phyloP scores from a whole-genome alignment of 2,797 vertebrate species.

The Notamacropus eugenii region DNA sequence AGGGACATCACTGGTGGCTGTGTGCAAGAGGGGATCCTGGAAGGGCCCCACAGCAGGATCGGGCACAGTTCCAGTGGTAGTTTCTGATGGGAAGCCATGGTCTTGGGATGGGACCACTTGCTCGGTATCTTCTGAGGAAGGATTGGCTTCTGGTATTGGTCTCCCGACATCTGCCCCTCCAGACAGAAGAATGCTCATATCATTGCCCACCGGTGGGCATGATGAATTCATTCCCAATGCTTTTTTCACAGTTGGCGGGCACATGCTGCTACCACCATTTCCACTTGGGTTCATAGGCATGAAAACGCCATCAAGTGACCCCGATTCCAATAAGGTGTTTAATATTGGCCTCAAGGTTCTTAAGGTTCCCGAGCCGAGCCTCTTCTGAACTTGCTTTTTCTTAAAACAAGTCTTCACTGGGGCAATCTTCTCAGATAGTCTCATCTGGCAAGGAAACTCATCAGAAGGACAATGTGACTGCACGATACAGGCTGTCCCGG shows the following conservation, averaged over 20 bases:
- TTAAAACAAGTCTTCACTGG: conserved; percentile 96
- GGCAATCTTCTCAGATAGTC: conserved; percentile 92
- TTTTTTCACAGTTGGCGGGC: conserved; percentile 91
- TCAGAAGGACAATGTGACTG: conserved; percentile 83
- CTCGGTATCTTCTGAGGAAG: conserved; percentile 79
- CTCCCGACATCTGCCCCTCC: conserved; percentile 85
- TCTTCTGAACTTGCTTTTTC: conserved; percentile 94
- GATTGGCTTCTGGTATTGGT: conserved; percentile 78
- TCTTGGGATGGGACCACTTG: conserved; percentile 80
- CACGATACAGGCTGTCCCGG: conserved; percentile 80
- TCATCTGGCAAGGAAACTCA: conserved; percentile 88
- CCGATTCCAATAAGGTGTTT: conserved; percentile 91
- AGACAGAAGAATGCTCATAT: conserved; percentile 85
- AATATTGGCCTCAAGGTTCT: conserved; percentile 94
- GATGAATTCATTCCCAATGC: conserved; percentile 87
- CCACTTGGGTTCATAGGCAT: conserved; percentile 89
- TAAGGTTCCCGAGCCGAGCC: conserved; percentile 91
- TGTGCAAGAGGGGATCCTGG: conserved; percentile 85
- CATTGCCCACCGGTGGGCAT: conserved; percentile 87
- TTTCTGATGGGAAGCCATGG: conserved; percentile 83
- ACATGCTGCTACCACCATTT: conserved; percentile 87
- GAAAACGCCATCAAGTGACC: conserved; percentile 92
- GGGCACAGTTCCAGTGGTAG: conserved; percentile 79
- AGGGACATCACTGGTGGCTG: conserved; percentile 79
- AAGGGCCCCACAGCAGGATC: conserved; percentile 85